Conservation (phyloP, 2,113 vertebrate genomes). For the Leptosomus discolor region DNA sequence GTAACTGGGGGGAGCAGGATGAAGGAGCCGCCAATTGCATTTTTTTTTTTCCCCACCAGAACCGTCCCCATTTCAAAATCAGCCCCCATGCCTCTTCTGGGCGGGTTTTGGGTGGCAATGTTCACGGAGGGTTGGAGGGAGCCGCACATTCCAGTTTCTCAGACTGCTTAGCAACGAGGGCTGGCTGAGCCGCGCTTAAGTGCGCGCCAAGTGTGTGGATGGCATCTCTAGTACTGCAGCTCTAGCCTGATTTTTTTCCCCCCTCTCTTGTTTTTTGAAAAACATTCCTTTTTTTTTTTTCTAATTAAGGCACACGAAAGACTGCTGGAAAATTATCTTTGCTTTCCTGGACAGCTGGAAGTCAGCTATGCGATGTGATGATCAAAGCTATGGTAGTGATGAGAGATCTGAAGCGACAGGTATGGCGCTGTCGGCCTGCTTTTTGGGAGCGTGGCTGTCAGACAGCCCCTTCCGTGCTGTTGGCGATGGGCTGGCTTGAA, state of each 20-base stretch:
- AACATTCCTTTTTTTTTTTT: constrained; percentile 39
- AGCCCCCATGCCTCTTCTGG: background rate
- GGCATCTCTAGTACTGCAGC: background rate
- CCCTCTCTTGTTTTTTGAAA: background rate
- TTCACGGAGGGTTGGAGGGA: constrained; percentile 1
- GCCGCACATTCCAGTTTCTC: constrained; percentile 53
- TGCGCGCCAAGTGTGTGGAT: background rate
- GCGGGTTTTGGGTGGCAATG: background rate
- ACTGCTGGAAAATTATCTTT: background rate
- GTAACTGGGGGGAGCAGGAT: background rate
- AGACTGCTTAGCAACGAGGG: constrained; percentile 69
- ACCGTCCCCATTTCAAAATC: background rate
- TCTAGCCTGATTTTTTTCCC: background rate
- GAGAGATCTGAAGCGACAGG: background rate
- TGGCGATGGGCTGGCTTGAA: background rate
- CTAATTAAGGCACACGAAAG: constrained; percentile 27
- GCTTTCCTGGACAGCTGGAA: background rate
- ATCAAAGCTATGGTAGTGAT: constrained; percentile 1
- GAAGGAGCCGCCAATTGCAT: accelerated
- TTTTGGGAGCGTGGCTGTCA: background rate
- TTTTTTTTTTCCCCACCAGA: background rate
- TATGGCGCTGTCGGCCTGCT: background rate
- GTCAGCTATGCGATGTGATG: background rate
- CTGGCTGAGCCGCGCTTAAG: background rate
- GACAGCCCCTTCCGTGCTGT: background rate